Conservation (phyloP, 2,113 vertebrate species). For the Antennarius striatus region DNA sequence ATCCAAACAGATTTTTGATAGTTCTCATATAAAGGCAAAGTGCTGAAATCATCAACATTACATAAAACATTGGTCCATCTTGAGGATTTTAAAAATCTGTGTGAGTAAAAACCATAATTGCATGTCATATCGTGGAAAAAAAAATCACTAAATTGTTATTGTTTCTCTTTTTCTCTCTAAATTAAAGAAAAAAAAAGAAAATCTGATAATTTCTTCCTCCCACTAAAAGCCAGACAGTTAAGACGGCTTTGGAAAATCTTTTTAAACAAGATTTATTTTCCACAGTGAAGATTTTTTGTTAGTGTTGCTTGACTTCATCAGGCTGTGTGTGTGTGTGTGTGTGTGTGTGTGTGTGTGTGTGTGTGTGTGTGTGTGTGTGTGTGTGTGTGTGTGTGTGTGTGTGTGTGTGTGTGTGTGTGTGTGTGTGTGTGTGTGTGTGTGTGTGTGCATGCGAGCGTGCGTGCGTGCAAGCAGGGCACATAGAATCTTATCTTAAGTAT, state of each 20-base stretch:
- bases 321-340: not conserved
- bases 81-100: not conserved
- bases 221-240: constrained; percentile 30
- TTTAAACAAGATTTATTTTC: constrained; percentile 55
- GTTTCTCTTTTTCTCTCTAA: not conserved
- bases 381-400: not conserved
- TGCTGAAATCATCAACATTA: not conserved
- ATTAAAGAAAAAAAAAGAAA: constrained; percentile 20
- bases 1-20: constrained; percentile 4
- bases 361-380: not conserved
- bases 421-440: not conserved
- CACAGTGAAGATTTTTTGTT: constrained; percentile 44
- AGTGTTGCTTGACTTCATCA: constrained; percentile 34
- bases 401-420: not conserved
- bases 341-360: not conserved
- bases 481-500: constrained; percentile 53
- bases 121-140: too few species aligned
- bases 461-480: not conserved
- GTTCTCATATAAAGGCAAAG: not conserved
- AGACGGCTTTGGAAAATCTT: constrained; percentile 63
- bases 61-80: not conserved
- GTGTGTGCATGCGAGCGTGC: not conserved
- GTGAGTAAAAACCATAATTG: not conserved
- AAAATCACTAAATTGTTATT: not conserved
- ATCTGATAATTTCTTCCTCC: constrained; percentile 24